Conservation (phyloP, 1,140 invertebrate genomes). For the Parasteatoda tepidariorum region DNA sequence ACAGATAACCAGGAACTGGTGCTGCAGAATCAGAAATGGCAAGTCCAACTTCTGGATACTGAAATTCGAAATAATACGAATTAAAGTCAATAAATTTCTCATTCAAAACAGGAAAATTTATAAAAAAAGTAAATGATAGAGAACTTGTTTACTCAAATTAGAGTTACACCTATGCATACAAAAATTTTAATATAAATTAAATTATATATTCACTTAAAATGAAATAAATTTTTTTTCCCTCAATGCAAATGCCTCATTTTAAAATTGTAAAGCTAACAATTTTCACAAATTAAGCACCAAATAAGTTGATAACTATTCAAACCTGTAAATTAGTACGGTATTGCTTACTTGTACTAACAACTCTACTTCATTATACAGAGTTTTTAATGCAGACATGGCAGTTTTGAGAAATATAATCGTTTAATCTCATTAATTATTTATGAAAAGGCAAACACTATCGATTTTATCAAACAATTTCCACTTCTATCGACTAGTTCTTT, state of each 20-base stretch:
- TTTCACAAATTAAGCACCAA: neutral
- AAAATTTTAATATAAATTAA: neutral
- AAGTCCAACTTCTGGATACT: constrained; percentile 30
- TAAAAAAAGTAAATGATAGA: neutral
- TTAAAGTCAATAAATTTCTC: neutral
- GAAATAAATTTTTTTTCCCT: neutral
- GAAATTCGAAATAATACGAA: no score
- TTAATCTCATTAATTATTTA: no score
- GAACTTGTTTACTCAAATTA: neutral
- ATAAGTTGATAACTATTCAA: neutral
- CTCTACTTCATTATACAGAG: constrained; percentile 31
- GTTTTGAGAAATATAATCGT: no score
- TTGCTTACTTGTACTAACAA: constrained; percentile 18
- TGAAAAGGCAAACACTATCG: no score
- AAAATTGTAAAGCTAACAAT: neutral
- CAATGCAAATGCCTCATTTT: no score
- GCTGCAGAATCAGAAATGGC: constrained; percentile 25
- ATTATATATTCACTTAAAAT: neutral
- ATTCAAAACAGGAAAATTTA: neutral
- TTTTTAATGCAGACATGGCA: constrained; percentile 10
- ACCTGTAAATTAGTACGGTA: neutral
- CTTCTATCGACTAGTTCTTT: no score
- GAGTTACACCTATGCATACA: neutral
- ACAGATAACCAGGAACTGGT: constrained; percentile 44
- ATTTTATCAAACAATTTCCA: no score